phyloP scores from a whole-genome alignment of 2,113 vertebrate genomes.

The Apodemus sylvaticus region DNA sequence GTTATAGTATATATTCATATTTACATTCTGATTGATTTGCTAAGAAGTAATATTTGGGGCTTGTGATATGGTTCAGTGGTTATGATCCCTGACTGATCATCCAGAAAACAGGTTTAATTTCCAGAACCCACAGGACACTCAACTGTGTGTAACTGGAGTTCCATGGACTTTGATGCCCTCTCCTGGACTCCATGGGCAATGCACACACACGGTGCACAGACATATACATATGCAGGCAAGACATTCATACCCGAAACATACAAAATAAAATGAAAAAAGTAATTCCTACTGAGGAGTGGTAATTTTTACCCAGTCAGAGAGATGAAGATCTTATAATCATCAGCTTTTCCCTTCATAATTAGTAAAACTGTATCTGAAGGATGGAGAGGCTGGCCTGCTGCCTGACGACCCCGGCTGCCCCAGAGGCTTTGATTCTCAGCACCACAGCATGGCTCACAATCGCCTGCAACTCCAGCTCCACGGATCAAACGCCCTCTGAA shows the following conservation, averaged over 20 bases:
- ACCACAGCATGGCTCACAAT: neutral
- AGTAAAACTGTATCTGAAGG: neutral
- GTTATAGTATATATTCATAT: neutral
- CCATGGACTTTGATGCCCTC: neutral
- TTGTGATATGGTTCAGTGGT: neutral
- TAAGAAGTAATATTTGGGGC: neutral
- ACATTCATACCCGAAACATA: neutral
- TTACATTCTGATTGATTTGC: neutral
- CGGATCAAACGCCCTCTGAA: neutral
- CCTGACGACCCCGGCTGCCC: neutral
- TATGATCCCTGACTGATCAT: neutral
- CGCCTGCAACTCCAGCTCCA: neutral
- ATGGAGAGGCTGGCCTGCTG: neutral
- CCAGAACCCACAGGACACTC: too few species aligned
- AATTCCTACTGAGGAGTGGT: neutral
- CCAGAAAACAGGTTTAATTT: neutral
- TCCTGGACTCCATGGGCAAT: neutral
- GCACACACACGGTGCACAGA: neutral
- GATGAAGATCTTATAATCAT: neutral
- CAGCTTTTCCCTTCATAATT: neutral
- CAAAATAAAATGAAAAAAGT: neutral
- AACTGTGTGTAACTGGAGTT: neutral
- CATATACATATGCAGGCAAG: neutral
- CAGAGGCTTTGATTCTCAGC: neutral
- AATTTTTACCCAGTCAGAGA: neutral